Conservation (phyloP, 2,797 vertebrate genomes). For the Mormyrops attenuatus region DNA sequence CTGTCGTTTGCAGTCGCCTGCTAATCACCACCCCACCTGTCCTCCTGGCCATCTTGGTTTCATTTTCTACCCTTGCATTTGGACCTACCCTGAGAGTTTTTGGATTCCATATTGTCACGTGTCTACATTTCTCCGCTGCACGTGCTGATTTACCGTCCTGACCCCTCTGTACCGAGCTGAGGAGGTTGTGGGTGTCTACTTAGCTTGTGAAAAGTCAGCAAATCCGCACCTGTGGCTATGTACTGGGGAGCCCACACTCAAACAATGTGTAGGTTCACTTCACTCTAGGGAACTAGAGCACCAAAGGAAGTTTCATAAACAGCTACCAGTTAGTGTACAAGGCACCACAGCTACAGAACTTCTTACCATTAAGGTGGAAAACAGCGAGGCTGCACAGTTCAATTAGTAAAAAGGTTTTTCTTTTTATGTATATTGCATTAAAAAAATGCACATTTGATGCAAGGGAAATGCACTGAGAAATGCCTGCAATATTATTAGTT, state of each 20-base stretch:
- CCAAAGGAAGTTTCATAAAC: neutral
- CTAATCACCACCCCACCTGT: neutral
- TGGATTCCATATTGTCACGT: neutral
- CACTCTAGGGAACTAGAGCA: neutral
- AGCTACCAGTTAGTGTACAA: neutral
- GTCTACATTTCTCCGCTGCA: conserved; percentile 9
- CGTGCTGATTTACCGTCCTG: neutral
- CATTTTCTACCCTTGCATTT: conserved; percentile 17
- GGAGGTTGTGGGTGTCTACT: neutral
- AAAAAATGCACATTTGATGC: neutral
- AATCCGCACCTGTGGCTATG: neutral
- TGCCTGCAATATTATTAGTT: neutral
- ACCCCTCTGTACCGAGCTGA: neutral
- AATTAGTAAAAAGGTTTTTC: neutral
- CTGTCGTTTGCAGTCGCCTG: conserved; percentile 42
- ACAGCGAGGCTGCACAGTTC: neutral
- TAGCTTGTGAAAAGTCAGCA: neutral
- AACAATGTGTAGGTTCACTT: neutral
- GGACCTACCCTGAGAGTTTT: neutral
- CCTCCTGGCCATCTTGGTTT: conserved; percentile 9
- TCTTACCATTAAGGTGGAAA: neutral
- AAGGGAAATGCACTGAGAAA: neutral
- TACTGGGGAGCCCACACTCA: neutral
- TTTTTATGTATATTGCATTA: neutral
- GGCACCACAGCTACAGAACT: neutral